A percentile compares a stretch with the other conserved stretches of the same genome.
These are phyloP conservation scores for Collichthys lucidus DNA, from an alignment of 2,113 vertebrate genomes.

Conservation along the genomic window DNA sequence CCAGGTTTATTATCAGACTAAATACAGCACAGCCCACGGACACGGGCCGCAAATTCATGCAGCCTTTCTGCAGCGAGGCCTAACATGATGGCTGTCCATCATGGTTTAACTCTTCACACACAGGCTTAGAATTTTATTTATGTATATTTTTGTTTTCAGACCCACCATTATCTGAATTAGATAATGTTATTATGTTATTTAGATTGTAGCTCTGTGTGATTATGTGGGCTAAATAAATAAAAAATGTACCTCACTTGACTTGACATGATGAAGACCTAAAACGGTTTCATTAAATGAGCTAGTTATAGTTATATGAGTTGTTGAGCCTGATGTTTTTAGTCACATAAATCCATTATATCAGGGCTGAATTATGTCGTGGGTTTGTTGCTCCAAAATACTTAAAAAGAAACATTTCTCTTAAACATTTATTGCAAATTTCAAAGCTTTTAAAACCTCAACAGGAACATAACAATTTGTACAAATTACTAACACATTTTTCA, in stretches of 20 bases:
- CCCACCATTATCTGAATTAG: background rate
- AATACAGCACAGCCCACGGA: constrained; percentile 48
- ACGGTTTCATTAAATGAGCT: background rate
- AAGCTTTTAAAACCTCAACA: background rate
- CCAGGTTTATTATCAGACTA: constrained; percentile 74
- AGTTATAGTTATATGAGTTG: background rate
- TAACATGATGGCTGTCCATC: constrained; percentile 25
- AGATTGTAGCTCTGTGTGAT: background rate
- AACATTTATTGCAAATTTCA: background rate
- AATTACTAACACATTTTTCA: background rate
- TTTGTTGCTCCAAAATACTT: background rate
- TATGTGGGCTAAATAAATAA: background rate
- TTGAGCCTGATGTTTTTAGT: background rate
- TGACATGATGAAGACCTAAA: background rate
- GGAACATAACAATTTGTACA: background rate
- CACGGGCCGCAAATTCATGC: background rate
- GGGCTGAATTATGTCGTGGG: background rate
- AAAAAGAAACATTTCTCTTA: background rate
- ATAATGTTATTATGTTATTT: background rate
- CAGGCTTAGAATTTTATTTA: background rate
- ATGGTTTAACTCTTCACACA: constrained; percentile 8
- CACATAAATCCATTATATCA: background rate
- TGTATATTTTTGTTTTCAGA: background rate
- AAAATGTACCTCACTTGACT: background rate
- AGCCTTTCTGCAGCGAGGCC: constrained; percentile 7